Evolutionary conservation across 2,113 vertebrate species (phyloP).

Genomic region (Dromaius novaehollandiae): DNA sequence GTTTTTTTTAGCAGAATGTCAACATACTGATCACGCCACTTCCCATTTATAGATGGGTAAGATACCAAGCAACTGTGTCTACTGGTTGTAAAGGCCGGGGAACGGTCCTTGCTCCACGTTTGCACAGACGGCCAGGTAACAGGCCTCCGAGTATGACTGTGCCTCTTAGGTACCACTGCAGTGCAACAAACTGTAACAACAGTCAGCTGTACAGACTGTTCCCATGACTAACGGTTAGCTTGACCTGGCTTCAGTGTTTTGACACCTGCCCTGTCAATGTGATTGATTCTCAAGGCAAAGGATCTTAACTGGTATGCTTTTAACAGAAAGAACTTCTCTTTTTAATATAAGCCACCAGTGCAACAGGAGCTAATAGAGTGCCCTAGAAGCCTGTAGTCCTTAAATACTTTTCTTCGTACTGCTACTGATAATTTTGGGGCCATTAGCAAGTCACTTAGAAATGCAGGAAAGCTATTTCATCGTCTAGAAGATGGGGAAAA

Average conservation of each 20-base stretch:
- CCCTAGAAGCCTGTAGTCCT: neutral
- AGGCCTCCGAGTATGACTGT: neutral
- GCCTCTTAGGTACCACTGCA: neutral
- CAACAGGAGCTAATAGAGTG: neutral
- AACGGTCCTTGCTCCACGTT: neutral
- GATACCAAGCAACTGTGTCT: neutral
- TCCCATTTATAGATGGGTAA: neutral
- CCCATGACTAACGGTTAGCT: neutral
- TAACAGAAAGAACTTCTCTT: neutral
- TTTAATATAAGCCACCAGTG: neutral
- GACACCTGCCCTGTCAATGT: neutral
- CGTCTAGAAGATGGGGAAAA: neutral
- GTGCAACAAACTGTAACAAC: neutral
- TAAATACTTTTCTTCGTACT: neutral
- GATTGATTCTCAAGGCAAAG: neutral
- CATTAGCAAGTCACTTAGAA: conserved; percentile 19
- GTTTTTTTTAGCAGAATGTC: neutral
- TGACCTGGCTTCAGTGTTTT: neutral
- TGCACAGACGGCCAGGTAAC: accelerated
- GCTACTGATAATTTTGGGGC: neutral
- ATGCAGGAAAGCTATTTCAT: neutral
- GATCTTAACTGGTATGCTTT: neutral
- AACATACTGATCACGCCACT: neutral
- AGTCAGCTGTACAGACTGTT: neutral
- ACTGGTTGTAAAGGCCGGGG: neutral